Conservation (phyloP, 92 coral and sea anemone species). For the Heliopora coerulea region DNA sequence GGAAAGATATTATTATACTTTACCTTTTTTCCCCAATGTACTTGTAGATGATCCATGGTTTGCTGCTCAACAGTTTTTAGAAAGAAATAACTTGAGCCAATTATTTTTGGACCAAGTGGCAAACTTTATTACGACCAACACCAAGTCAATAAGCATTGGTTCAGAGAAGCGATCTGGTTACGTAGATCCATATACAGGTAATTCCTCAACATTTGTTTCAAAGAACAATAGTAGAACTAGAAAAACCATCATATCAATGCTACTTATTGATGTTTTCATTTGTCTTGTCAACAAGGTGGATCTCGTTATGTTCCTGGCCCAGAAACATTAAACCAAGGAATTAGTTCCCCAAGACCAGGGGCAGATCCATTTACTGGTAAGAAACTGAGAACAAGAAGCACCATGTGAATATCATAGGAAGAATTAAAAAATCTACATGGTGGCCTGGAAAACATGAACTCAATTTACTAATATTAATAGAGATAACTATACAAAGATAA, state of each 20-base stretch:
- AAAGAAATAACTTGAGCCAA: conserved; percentile 83
- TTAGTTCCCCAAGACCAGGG: conserved; percentile 43
- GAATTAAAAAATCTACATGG: too few species aligned
- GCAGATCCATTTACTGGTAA: conserved; percentile 89
- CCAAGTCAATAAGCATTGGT: conserved; percentile 85
- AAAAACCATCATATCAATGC: too few species aligned
- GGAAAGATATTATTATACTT: not conserved
- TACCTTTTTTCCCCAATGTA: not conserved
- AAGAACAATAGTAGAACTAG: too few species aligned
- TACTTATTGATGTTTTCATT: too few species aligned
- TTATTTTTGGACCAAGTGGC: conserved; percentile 95
- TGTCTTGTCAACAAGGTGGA: conserved; percentile 49
- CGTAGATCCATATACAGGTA: conserved; percentile 90
- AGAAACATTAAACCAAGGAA: conserved; percentile 30
- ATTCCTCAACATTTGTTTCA: too few species aligned
- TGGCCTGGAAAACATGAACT: too few species aligned
- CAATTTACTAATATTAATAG: too few species aligned
- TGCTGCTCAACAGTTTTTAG: conserved; percentile 95
- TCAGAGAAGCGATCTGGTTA: conserved; percentile 50
- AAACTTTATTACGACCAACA: conserved; percentile 78
- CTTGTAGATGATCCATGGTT: conserved; percentile 93
- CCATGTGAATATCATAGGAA: too few species aligned
- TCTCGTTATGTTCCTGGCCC: conserved; percentile 71
- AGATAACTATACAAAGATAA: too few species aligned
- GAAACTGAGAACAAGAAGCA: too few species aligned